phyloP scores from a whole-genome alignment of 2,888 invertebrate species.

The Zaprionus lineosus region DNA sequence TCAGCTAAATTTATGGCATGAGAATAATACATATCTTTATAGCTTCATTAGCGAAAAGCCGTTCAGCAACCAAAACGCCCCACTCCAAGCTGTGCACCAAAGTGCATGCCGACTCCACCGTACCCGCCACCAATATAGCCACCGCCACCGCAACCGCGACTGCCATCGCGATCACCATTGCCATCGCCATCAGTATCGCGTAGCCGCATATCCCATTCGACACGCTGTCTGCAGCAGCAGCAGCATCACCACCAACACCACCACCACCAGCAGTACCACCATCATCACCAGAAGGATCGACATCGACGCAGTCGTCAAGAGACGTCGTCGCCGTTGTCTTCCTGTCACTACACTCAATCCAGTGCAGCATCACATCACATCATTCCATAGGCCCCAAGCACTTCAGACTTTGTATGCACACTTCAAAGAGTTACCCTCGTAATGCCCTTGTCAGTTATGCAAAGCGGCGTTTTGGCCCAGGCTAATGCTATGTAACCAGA shows the following conservation, averaged over 20 bases:
- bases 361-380: constrained; percentile 32
- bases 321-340: constrained; percentile 41
- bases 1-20: constrained; percentile 69
- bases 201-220: constrained; percentile 60
- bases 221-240: constrained; percentile 74
- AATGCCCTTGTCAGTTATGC: constrained; percentile 53
- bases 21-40: constrained; percentile 80
- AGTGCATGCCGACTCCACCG: not conserved
- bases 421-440: constrained; percentile 53
- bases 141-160: constrained; percentile 5
- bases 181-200: too few species aligned
- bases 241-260: too few species aligned
- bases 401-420: constrained; percentile 71
- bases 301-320: constrained; percentile 61
- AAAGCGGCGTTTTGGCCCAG: constrained; percentile 24
- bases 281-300: constrained; percentile 68
- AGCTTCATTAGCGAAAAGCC: constrained; percentile 81
- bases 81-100: constrained; percentile 18
- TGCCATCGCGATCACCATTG: too few species aligned
- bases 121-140: not conserved
- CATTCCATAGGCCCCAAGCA: constrained; percentile 50
- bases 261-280: too few species aligned
- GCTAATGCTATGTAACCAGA: constrained; percentile 21
- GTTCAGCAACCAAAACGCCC: constrained; percentile 51
- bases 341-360: constrained; percentile 37